phyloP scores from a whole-genome alignment of 2,797 vertebrate genomes.

The Gobionotothen gibberifrons region DNA sequence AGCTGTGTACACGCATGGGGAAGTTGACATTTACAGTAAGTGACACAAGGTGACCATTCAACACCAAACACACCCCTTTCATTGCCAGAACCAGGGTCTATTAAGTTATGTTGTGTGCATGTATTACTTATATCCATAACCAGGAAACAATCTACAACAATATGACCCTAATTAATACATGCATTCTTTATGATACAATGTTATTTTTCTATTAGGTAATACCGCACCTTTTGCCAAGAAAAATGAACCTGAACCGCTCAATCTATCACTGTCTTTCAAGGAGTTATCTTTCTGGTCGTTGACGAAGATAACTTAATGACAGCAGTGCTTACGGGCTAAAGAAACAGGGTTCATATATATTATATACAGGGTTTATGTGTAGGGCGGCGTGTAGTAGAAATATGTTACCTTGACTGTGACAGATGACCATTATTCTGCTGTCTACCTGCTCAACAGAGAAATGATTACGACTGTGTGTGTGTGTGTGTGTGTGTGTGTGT shows the following conservation, averaged over 20 bases:
- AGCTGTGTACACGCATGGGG: slow-evolving; percentile 20
- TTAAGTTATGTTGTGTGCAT: not conserved
- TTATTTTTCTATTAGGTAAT: not conserved
- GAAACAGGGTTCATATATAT: slow-evolving; percentile 37
- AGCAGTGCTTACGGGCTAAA: slow-evolving; percentile 24
- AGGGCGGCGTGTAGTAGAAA: slow-evolving; percentile 33
- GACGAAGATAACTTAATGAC: slow-evolving; percentile 44
- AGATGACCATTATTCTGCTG: slow-evolving; percentile 55
- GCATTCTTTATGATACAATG: not conserved
- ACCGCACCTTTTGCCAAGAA: not conserved
- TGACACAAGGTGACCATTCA: slow-evolving; percentile 25
- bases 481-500: slow-evolving; percentile 23
- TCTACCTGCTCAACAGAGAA: slow-evolving; percentile 56
- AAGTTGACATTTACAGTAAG: slow-evolving; percentile 60
- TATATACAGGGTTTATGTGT: slow-evolving; percentile 26
- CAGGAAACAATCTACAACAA: not conserved
- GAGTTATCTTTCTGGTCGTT: slow-evolving; percentile 8
- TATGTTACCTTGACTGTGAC: slow-evolving; percentile 50
- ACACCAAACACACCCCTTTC: slow-evolving; percentile 7
- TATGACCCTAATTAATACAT: not conserved
- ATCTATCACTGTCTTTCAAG: slow-evolving; percentile 33
- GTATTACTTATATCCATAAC: not conserved
- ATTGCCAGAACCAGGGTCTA: slow-evolving; percentile 21
- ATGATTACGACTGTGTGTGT: slow-evolving; percentile 47
- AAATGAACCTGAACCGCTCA: slow-evolving; percentile 28